These are phyloP conservation scores for Mobula hypostoma DNA, from an alignment of 2,113 vertebrate genomes.

Conservation along the genomic window DNA sequence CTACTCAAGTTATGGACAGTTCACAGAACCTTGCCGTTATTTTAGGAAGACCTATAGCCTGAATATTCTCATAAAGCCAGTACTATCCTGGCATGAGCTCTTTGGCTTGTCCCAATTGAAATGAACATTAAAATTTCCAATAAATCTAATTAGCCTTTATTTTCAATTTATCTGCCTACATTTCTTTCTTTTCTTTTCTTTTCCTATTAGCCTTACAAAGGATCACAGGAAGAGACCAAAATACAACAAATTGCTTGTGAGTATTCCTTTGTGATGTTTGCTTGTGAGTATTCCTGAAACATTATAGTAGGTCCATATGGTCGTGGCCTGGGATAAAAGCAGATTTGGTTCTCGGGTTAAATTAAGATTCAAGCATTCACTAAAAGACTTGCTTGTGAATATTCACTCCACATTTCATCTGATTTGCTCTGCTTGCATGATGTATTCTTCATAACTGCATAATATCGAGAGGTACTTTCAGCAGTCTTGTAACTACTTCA, in stretches of 20 bases:
- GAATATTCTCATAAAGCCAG: too few relatives aligned
- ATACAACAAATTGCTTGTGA: slow-evolving; percentile 89
- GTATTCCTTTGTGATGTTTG: slow-evolving; percentile 42
- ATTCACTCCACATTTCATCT: neutral
- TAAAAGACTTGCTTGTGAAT: neutral
- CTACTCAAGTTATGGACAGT: too few relatives aligned
- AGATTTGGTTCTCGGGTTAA: neutral
- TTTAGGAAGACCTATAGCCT: too few relatives aligned
- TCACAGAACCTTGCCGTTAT: too few relatives aligned
- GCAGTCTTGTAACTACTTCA: neutral
- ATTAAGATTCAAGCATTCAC: neutral
- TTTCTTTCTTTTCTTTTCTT: neutral
- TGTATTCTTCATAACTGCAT: neutral
- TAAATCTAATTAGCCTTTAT: too few relatives aligned
- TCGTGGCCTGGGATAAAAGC: neutral
- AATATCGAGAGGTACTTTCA: neutral
- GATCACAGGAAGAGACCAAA: slow-evolving; percentile 99
- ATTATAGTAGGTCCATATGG: neutral
- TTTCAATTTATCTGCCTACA: neutral
- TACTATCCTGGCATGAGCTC: too few relatives aligned
- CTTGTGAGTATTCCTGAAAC: neutral
- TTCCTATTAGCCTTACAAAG: slow-evolving; percentile 80
- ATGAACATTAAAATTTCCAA: too few relatives aligned
- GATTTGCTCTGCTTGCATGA: neutral
- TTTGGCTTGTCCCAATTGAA: too few relatives aligned